Evolutionary conservation across 2,797 vertebrate genomes (phyloP), one percentile per base, ranked within the genome.

Genomic region (Melanotaenia pygmaea): DNA sequence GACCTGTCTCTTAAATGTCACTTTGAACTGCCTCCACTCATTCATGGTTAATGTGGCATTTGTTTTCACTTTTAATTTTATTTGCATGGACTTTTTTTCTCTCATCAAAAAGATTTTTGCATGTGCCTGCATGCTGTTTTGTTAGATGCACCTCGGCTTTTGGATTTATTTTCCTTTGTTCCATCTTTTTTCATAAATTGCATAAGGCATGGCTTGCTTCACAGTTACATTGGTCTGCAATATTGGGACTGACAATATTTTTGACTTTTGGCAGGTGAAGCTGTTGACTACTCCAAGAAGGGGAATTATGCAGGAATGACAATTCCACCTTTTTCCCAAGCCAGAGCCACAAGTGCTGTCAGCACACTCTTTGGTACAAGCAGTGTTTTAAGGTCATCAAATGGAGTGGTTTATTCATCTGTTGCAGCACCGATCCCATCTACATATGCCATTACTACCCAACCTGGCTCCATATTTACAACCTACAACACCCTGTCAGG

Each of bases 231-330:
- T 51, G 51, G 11, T 86, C 77, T 88, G 32, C 71, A 77, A 77
- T 88, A 71, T 73, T 81, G 94, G 91, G 91, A 94, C 92, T 95
- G 94, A 97, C 96, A 74, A 95, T 96, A 96, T 91, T 92, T 96
- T 93, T 88, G 94, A 95, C 94, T 98, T 89, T 98, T 96, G 96
- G 96, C 98, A 99, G 98, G 97, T 98, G 97, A 98, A 96, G 96
- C 98, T 94, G 96, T 99, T 96, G 97, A 99, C 95, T 99, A 98
- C 93, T 98, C 97, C 94, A 98, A 95, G 95, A 99, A 98, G 96
- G 96, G 96, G 89, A 77, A 91, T 80, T 97, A 97, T 85, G 70
- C 94, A 88, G 96, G 95, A 82, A 94, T 97, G 93, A 96, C 93
- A 94, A 95, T 96, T 79, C 96, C 98, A 58, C 96, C 97, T n/a